These are phyloP conservation scores for Drosophila setosimentum DNA, from an alignment of 2,888 invertebrate genomes.

Conservation along the genomic window DNA sequence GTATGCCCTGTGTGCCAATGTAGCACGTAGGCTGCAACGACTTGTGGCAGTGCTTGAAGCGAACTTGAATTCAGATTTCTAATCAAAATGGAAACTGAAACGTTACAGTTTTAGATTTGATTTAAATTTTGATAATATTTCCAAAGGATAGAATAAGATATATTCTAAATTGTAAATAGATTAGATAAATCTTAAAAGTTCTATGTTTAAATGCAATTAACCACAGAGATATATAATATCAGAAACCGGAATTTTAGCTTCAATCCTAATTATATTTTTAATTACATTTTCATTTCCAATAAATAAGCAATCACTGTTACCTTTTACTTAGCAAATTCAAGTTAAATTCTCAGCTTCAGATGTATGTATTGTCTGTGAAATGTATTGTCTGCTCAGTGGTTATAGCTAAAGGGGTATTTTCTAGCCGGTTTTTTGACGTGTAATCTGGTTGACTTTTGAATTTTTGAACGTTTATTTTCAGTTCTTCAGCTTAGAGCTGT, in stretches of 20 bases:
- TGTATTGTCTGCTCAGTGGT: background rate
- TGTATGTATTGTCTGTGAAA: too few species aligned
- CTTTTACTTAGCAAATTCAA: background rate
- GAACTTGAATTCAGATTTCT: background rate
- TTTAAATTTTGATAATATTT: background rate
- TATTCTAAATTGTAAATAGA: background rate
- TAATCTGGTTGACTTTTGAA: constrained; percentile 43
- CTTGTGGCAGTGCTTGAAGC: background rate
- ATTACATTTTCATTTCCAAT: background rate
- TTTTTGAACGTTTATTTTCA: constrained; percentile 50
- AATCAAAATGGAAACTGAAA: background rate
- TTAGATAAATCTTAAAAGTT: background rate
- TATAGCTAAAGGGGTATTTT: constrained; percentile 28
- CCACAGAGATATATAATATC: background rate
- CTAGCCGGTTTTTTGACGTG: constrained; percentile 7
- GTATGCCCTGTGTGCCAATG: constrained; percentile 32
- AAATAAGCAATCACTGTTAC: background rate
- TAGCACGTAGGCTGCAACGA: constrained; percentile 27
- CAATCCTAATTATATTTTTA: background rate
- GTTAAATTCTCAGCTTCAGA: background rate
- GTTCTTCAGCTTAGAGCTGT: constrained; percentile 54
- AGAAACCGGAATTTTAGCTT: background rate
- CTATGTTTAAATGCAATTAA: background rate
- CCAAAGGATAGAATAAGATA: background rate
- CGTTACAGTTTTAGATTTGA: background rate